Conservation (phyloP, 2,888 invertebrate genomes). For the Drosophila phalerata region DNA sequence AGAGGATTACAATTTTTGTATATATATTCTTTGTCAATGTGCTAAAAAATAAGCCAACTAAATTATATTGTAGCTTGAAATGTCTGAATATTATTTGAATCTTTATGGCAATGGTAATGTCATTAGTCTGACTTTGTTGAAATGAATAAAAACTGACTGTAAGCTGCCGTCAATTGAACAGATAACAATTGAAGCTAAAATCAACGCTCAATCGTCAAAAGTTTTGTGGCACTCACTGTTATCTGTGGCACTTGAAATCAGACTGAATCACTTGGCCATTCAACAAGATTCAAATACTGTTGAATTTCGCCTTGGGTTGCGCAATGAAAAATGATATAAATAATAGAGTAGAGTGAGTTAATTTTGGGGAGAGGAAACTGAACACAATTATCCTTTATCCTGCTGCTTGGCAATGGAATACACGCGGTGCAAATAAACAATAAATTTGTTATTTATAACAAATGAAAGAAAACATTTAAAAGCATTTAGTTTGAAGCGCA, state of each 20-base stretch:
- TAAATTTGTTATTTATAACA: slow-evolving; percentile 55
- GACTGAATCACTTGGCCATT: slow-evolving; percentile 34
- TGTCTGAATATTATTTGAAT: not conserved
- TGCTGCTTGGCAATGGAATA: slow-evolving; percentile 46
- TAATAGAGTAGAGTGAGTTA: slow-evolving; percentile 13
- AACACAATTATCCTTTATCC: slow-evolving; percentile 46
- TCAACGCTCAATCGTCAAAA: slow-evolving; percentile 18
- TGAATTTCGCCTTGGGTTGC: slow-evolving; percentile 16
- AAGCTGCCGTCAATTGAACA: not conserved
- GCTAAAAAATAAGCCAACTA: slow-evolving; percentile 6
- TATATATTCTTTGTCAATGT: not conserved
- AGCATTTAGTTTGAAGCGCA: not conserved
- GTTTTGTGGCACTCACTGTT: slow-evolving; percentile 40
- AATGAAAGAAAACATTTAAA: slow-evolving; percentile 19
- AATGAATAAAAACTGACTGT: not conserved
- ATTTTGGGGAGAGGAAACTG: not conserved
- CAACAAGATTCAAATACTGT: slow-evolving; percentile 32
- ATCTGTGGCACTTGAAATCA: slow-evolving; percentile 45
- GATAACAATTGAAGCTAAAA: not conserved
- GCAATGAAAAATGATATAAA: slow-evolving; percentile 31
- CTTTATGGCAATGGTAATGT: slow-evolving; percentile 7
- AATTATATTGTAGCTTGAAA: not conserved
- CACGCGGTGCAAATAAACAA: slow-evolving; percentile 53
- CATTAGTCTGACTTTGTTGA: not conserved
- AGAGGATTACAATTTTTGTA: slow-evolving; percentile 29